Base-by-base conservation (phyloP, 2,797 vertebrate genomes). In the Lithobates pipiens region DNA sequence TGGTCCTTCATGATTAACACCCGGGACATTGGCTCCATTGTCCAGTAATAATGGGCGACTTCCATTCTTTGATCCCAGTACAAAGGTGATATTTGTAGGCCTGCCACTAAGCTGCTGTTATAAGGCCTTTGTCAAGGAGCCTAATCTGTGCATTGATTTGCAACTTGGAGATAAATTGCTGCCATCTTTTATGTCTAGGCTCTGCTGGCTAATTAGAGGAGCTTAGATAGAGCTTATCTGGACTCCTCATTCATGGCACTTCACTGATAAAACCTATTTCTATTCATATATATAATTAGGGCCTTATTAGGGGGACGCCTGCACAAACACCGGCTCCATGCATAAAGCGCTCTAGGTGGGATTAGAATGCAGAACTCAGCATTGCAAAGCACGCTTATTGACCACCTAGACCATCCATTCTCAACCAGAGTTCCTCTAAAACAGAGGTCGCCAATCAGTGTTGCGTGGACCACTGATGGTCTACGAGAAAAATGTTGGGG, bases 221-320 rank as follows among this genome's bases (percentile, higher is more conserved):
- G 63, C 34, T 68, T 18, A 71, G 84, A 81, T 82, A 77, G 13
- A 44, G 65, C 61, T 86, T 86, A 82, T 82, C 79, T 77, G 57
- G 27, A 44, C 65, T 39, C 5, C n/a, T 67, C 32, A 36, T 34
- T 13, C 9, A 65, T 11, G 8, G 50, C 3, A 15, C 10, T 27
- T 72, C 72, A 63, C n/a, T 65, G 61, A 54, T 54, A 54, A 54
- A 18, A 18, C 50, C 50, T n/a, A 54, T 54, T 54, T 15, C 50
- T 54, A 18, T 39, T 39, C 39, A 39, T 10, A 39, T 10, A 39
- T 10, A 39, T 6, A 36, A 36, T 36, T 6, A 7, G 34, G 34
- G 34, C 5, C 34, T 36, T 36, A 36, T 36, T 36, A 36, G 34
- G 34, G 34, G 34, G 34, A 36, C 5, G 6, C 34, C 6, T 6